phyloP scores from a whole-genome alignment of 1,140 invertebrate genomes.

The Fopius arisanus region DNA sequence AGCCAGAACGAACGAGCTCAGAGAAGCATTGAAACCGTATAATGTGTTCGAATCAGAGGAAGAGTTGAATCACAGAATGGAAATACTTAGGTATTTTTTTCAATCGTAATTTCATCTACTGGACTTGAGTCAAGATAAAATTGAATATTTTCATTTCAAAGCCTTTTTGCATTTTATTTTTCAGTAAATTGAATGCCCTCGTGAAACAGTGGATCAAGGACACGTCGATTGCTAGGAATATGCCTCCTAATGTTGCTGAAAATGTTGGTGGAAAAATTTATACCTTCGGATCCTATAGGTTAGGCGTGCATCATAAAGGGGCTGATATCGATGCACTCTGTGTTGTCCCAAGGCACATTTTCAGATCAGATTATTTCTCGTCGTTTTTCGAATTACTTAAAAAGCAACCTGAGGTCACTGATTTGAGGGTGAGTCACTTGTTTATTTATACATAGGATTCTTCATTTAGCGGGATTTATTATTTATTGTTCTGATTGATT shows the following conservation, averaged over 20 bases:
- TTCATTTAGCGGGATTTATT: too few relatives aligned
- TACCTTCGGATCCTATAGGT: constrained; percentile 96
- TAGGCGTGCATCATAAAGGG: constrained; percentile 93
- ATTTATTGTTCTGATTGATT: background rate
- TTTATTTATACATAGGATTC: too few relatives aligned
- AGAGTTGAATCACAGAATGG: constrained; percentile 90
- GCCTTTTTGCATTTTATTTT: constrained; percentile 55
- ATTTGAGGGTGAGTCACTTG: constrained; percentile 72
- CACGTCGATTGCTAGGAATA: constrained; percentile 86
- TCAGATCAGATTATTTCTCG: constrained; percentile 92
- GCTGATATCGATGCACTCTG: constrained; percentile 99
- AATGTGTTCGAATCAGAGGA: constrained; percentile 92
- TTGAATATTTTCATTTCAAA: too few relatives aligned
- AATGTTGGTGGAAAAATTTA: constrained; percentile 97
- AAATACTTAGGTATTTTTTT: constrained; percentile 69
- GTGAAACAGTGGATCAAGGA: constrained; percentile 94
- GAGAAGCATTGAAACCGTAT: constrained; percentile 83
- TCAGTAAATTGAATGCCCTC: constrained; percentile 84
- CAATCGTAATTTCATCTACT: background rate
- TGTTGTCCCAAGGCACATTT: constrained; percentile 95
- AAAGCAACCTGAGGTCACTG: constrained; percentile 85
- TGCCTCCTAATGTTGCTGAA: constrained; percentile 85
- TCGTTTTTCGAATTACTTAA: constrained; percentile 94
- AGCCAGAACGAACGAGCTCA: constrained; percentile 82
- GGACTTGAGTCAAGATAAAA: background rate